Evolutionary conservation across 2,888 invertebrate genomes (phyloP).

Genomic region (Cerastis rubricosa): DNA sequence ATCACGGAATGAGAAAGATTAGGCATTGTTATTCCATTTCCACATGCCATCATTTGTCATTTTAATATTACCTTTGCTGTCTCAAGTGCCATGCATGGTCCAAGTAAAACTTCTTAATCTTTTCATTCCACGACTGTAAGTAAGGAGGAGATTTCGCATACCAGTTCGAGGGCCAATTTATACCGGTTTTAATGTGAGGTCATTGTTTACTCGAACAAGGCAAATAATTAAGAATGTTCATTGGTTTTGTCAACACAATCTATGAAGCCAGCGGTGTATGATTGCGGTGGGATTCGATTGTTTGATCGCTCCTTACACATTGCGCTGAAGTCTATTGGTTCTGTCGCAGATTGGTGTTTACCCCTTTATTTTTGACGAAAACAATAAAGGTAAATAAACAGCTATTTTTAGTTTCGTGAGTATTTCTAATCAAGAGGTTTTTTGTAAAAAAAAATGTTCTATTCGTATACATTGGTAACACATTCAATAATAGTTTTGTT

Average conservation of each 20-base stretch:
- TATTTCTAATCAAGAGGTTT: not conserved
- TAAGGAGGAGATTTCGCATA: slow-evolving; percentile 29
- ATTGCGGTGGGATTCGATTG: slow-evolving; percentile 82
- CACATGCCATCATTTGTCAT: not conserved
- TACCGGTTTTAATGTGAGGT: slow-evolving; percentile 77
- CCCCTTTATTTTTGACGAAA: slow-evolving; percentile 63
- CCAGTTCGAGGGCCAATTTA: slow-evolving; percentile 69
- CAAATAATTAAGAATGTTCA: slow-evolving; percentile 91
- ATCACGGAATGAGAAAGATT: too few species aligned
- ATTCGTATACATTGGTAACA: not conserved
- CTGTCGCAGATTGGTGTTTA: slow-evolving; percentile 66
- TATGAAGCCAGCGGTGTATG: slow-evolving; percentile 75
- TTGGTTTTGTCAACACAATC: slow-evolving; percentile 89
- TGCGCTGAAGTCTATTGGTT: slow-evolving; percentile 79
- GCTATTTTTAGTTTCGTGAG: slow-evolving; percentile 7
- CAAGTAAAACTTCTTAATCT: not conserved
- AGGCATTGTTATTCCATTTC: not conserved
- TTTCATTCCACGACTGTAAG: not conserved
- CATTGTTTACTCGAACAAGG: slow-evolving; percentile 87
- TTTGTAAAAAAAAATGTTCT: not conserved
- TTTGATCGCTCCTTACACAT: slow-evolving; percentile 80
- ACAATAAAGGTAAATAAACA: slow-evolving; percentile 11
- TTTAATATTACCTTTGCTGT: not conserved
- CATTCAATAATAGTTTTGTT: slow-evolving; percentile 2
- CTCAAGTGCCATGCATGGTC: too few species aligned